Conservation (phyloP, 2,113 vertebrate species). For the Prunella fulvescens region DNA sequence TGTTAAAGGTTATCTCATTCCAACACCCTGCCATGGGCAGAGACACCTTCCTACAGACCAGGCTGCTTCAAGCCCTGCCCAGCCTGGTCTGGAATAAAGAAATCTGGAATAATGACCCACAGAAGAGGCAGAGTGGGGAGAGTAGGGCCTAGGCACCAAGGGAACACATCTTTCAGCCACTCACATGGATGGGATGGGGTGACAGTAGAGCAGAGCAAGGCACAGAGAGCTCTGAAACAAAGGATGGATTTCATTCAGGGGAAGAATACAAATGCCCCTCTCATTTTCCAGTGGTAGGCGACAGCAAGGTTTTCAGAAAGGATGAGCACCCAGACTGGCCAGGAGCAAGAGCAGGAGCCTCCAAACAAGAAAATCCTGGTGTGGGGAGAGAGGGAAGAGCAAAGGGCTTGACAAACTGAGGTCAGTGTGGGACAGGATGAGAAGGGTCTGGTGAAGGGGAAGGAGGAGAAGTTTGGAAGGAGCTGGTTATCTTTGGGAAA, state of each 20-base stretch:
- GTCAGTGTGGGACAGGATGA: neutral
- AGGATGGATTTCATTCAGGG: neutral
- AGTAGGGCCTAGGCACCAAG: neutral
- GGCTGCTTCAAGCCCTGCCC: accelerated
- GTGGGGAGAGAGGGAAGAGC: neutral
- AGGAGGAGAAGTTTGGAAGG: neutral
- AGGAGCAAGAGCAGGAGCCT: neutral
- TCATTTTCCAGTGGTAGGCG: neutral
- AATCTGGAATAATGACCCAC: neutral
- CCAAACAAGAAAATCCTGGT: neutral
- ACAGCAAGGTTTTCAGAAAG: neutral
- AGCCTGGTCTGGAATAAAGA: neutral
- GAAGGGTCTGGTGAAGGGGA: neutral
- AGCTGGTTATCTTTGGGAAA: neutral
- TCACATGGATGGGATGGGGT: neutral
- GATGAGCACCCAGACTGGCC: neutral
- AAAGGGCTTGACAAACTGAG: neutral
- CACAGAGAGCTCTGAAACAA: neutral
- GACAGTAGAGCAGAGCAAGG: neutral
- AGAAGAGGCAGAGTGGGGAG: neutral
- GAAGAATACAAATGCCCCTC: neutral
- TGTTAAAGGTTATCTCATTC: neutral
- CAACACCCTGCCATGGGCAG: neutral
- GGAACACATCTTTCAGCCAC: neutral
- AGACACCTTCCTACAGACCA: neutral